Conservation (phyloP, 1,140 invertebrate species). For the Heterodera carotae region DNA sequence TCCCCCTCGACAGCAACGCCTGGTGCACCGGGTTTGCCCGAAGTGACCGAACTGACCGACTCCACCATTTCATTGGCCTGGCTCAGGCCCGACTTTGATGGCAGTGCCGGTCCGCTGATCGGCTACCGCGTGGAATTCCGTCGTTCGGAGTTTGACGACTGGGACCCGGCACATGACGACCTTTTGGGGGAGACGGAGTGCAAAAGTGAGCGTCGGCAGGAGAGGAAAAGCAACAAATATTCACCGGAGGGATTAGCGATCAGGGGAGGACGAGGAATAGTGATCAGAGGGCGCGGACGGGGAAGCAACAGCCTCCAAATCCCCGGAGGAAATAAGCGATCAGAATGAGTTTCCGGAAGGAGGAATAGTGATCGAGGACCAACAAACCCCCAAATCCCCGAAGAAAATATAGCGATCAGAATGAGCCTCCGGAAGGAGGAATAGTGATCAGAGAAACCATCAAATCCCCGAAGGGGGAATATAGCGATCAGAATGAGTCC, state of each 20-base stretch:
- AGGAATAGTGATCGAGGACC: too few species aligned
- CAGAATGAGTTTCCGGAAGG: too few species aligned
- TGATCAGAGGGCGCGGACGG: too few species aligned
- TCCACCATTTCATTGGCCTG: conserved; percentile 55
- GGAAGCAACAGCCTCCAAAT: too few species aligned
- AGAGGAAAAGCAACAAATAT: not conserved
- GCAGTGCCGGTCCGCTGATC: conserved; percentile 48
- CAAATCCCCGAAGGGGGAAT: too few species aligned
- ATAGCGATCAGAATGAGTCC: too few species aligned
- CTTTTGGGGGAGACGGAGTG: conserved; percentile 55
- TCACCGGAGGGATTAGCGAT: too few species aligned
- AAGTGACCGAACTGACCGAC: conserved; percentile 52
- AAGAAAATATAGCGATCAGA: too few species aligned
- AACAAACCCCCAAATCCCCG: too few species aligned
- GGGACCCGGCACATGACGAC: conserved; percentile 59
- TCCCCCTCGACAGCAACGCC: conserved; percentile 44
- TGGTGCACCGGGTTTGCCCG: conserved; percentile 55
- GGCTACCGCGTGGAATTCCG: conserved; percentile 60
- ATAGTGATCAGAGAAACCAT: too few species aligned
- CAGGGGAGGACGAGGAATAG: too few species aligned
- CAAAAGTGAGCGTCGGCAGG: conserved; percentile 45
- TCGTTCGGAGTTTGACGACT: conserved; percentile 44
- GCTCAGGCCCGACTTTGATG: conserved; percentile 47
- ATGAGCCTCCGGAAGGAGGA: too few species aligned
- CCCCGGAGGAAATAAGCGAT: not conserved